These are phyloP conservation scores for Danio albolineatus DNA, from an alignment of 2,797 vertebrate genomes.

Conservation along the genomic window DNA sequence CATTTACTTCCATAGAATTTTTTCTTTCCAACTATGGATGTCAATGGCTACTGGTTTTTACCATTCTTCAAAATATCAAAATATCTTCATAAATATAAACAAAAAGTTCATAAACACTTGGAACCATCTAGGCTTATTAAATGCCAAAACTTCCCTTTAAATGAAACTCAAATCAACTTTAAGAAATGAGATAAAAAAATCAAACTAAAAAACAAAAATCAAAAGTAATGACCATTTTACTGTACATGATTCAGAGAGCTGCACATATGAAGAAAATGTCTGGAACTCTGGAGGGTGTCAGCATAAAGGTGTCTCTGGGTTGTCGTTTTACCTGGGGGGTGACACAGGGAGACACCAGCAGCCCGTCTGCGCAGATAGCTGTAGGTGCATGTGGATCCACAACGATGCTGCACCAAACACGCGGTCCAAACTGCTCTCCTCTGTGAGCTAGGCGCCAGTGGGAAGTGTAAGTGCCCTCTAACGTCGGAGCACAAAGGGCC, in stretches of 20 bases:
- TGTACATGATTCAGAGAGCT: neutral
- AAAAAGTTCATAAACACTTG: too few species aligned
- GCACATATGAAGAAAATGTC: neutral
- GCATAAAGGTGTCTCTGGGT: neutral
- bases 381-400: slow-evolving; percentile 86
- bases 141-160: too few species aligned
- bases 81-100: too few species aligned
- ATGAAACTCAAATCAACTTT: too few species aligned
- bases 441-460: slow-evolving; percentile 95
- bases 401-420: slow-evolving; percentile 96
- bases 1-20: too few species aligned
- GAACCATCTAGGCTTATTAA: too few species aligned
- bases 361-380: slow-evolving; percentile 77
- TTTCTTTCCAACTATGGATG: too few species aligned
- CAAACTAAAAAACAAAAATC: too few species aligned
- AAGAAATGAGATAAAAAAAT: too few species aligned
- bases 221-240: neutral
- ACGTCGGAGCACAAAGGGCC: slow-evolving; percentile 87
- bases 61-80: too few species aligned
- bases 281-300: slow-evolving; percentile 51
- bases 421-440: slow-evolving; percentile 93
- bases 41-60: too few species aligned
- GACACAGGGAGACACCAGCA: slow-evolving; percentile 76
- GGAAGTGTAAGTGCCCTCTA: slow-evolving; percentile 95
- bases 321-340: slow-evolving; percentile 74